Conservation (phyloP, 1,140 invertebrate species). For the Ganaspis sp. region DNA sequence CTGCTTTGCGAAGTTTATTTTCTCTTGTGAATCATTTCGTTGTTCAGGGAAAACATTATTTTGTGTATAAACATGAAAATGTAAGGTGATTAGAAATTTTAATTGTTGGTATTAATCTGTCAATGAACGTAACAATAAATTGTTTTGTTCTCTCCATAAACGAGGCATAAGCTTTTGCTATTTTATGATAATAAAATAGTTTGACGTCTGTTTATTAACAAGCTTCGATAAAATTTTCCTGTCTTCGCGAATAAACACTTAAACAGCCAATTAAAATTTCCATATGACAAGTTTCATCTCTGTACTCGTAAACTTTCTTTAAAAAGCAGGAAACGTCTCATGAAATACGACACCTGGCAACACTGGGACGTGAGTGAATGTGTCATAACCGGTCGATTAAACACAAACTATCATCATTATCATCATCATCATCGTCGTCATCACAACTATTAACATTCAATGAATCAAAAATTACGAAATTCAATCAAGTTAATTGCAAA, state of each 20-base stretch:
- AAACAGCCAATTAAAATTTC: slow-evolving; percentile 4
- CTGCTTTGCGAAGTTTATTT: no score
- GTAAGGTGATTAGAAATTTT: no score
- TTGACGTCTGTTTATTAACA: neutral
- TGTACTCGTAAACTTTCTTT: neutral
- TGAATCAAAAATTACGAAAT: neutral
- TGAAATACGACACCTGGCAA: neutral
- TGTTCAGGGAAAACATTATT: no score
- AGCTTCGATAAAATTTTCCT: neutral
- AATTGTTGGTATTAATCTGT: no score
- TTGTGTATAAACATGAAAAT: no score
- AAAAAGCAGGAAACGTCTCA: slow-evolving; percentile 1
- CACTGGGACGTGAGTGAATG: neutral
- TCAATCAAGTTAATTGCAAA: neutral
- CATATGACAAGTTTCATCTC: neutral
- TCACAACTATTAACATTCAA: neutral
- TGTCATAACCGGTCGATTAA: neutral
- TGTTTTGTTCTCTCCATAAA: no score
- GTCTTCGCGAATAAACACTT: neutral
- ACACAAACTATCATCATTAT: neutral
- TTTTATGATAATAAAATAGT: neutral
- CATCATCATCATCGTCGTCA: no score
- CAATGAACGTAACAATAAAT: no score
- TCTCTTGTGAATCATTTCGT: no score
- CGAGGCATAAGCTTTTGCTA: neutral